Percentiles rank a stretch among this genome's conserved stretches.
phyloP scores from a whole-genome alignment of 1,140 invertebrate species.

The Ericerus pela region DNA sequence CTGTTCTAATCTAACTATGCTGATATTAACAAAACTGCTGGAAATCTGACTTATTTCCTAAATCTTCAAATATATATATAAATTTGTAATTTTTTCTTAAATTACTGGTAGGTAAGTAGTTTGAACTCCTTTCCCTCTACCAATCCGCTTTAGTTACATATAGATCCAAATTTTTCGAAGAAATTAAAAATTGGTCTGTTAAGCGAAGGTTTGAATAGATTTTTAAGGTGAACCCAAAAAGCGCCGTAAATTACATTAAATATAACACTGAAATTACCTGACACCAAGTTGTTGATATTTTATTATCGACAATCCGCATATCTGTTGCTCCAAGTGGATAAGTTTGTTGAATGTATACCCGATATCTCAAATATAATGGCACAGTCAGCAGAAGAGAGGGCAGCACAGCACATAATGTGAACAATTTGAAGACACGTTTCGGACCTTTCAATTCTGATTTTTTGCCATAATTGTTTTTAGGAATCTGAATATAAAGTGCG shows the following conservation, averaged over 20 bases:
- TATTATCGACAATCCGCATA: constrained; percentile 52
- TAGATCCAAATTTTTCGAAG: neutral
- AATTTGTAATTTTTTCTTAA: no score
- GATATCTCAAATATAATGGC: constrained; percentile 49
- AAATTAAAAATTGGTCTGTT: neutral
- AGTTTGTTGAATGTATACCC: constrained; percentile 47
- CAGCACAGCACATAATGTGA: constrained; percentile 44
- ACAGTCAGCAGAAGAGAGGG: constrained; percentile 47
- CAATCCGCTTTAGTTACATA: neutral
- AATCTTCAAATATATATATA: no score
- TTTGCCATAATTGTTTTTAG: constrained; percentile 5
- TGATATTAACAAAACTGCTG: no score
- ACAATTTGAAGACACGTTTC: constrained; percentile 41
- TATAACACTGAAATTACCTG: constrained; percentile 37
- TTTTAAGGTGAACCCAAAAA: neutral
- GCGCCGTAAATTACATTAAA: neutral
- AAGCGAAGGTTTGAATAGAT: neutral
- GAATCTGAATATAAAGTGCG: no score
- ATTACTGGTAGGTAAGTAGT: no score
- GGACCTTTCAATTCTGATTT: constrained; percentile 35
- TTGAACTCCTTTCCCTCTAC: no score
- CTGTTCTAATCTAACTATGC: no score
- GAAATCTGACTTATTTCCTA: no score
- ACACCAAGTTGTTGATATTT: constrained; percentile 61
- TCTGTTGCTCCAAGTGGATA: constrained; percentile 59